Base-by-base conservation (phyloP, 2,113 vertebrate species). In the Sphaerodactylus townsendi region DNA sequence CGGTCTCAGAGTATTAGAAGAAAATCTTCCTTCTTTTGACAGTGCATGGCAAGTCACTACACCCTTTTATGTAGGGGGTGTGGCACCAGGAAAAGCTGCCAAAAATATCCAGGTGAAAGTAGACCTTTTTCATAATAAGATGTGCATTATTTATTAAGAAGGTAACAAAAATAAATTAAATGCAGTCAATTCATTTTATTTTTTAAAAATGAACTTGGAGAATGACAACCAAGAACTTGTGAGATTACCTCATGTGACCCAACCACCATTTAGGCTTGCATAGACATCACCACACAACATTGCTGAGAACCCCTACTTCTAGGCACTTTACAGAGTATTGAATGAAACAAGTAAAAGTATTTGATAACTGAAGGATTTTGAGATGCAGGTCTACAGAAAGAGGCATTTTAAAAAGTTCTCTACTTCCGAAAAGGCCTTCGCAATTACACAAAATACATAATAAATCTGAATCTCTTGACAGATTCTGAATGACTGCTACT, bases 51-150 rank as follows among this genome's bases (percentile, higher is more conserved):
- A 95, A 48, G 95, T 98, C 90, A 96, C 87, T 44, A 94, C 93
- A 65, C 97, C 97, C 6, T 92, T 99, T 81, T 98, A 98, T 28
- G 90, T 99, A 14, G 98, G 98, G 66, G 98, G 98, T 69, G 97
- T 98, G 77, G 97, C 98, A 79, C 97, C 97, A 0, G 96, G 95
- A 81, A 97, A 87, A 90, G 97, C 97, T 74, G 95, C 95, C 39
- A 98, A 96, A 93, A 98, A 98, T 87, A 96, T 98, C 68, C 97
- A 97, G 98, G 97, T 98, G 96, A 85, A 93, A 81, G 62, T 53
- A 79, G 28, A 85, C 23, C 59, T 10, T 66, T 10, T 28, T 64
- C 2, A 39, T 50, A 11, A 88, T 19, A 50, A 80, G 48, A 44
- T 1, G 53, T 6, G 25, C 81, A 75, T 56, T 30, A 87, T 2